Conservation (phyloP, 2,797 vertebrate species). For the Paramormyrops hopkinsi region DNA sequence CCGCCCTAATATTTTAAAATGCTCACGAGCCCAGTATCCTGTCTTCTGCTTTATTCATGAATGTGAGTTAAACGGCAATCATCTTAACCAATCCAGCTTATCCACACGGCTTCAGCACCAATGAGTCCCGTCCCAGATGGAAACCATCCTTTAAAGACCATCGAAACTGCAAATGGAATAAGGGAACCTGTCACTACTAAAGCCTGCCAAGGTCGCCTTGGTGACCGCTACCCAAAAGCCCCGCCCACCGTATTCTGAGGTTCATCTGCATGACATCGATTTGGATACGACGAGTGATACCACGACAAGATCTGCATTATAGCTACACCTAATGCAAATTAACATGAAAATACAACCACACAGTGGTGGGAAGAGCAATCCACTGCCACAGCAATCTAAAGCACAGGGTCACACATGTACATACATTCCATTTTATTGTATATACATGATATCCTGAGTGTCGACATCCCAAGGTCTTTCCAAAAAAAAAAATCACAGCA, state of each 20-base stretch:
- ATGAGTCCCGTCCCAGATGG: neutral
- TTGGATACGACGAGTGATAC: neutral
- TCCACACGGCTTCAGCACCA: neutral
- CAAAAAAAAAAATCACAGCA: neutral
- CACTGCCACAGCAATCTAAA: neutral
- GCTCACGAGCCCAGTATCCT: no score
- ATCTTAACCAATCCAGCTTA: neutral
- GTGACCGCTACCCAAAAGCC: neutral
- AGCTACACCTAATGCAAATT: neutral
- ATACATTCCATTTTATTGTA: neutral
- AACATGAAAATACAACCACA: neutral
- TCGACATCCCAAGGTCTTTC: neutral
- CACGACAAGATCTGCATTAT: neutral
- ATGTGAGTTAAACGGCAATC: neutral
- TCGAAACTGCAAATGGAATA: slow-evolving; percentile 20
- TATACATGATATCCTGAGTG: neutral
- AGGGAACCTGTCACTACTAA: neutral
- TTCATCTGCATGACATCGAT: neutral
- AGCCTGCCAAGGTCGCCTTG: neutral
- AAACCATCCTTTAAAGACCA: slow-evolving; percentile 2
- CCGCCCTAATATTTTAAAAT: neutral
- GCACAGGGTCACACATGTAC: neutral
- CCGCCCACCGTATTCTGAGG: neutral
- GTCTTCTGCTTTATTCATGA: neutral
- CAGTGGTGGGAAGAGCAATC: neutral